These are phyloP conservation scores for Propithecus deckenii DNA, from an alignment of 2,797 vertebrate species.

Conservation along the genomic window DNA sequence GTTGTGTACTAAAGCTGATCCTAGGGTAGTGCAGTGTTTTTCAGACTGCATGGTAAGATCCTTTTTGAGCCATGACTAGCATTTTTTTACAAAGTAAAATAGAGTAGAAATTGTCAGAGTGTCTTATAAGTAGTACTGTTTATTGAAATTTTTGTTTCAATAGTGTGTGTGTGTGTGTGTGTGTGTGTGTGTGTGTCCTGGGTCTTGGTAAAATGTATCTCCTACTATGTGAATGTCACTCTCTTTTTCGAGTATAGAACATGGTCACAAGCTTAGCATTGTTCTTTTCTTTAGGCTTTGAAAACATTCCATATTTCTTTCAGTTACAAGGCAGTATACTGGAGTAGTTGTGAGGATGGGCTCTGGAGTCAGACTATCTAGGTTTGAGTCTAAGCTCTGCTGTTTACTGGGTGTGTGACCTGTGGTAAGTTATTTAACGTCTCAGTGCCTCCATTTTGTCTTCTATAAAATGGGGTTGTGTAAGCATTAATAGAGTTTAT, in stretches of 20 bases:
- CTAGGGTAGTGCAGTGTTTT: background rate
- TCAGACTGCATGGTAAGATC: background rate
- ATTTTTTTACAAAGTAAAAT: background rate
- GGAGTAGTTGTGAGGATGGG: background rate
- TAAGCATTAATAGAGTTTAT: background rate
- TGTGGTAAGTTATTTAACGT: background rate
- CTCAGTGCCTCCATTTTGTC: background rate
- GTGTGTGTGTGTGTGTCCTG: background rate
- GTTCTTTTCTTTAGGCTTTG: conserved; percentile 3
- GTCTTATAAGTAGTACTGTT: background rate
- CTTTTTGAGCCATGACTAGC: background rate
- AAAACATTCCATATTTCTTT: background rate
- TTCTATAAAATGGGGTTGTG: background rate
- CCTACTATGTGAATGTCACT: background rate
- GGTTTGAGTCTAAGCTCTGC: background rate
- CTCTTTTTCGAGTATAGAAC: background rate
- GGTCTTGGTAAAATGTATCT: background rate
- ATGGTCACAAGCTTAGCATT: background rate
- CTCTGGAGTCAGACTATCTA: background rate
- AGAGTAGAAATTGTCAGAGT: background rate
- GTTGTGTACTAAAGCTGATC: background rate
- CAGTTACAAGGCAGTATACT: background rate
- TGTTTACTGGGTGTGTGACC: background rate
- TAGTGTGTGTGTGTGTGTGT: background rate
- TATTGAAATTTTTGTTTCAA: background rate